A percentile compares a stretch with the other conserved stretches of the same genome.
These are phyloP conservation scores for Callospermophilus lateralis DNA, from an alignment of 2,113 vertebrate genomes.

Conservation along the genomic window DNA sequence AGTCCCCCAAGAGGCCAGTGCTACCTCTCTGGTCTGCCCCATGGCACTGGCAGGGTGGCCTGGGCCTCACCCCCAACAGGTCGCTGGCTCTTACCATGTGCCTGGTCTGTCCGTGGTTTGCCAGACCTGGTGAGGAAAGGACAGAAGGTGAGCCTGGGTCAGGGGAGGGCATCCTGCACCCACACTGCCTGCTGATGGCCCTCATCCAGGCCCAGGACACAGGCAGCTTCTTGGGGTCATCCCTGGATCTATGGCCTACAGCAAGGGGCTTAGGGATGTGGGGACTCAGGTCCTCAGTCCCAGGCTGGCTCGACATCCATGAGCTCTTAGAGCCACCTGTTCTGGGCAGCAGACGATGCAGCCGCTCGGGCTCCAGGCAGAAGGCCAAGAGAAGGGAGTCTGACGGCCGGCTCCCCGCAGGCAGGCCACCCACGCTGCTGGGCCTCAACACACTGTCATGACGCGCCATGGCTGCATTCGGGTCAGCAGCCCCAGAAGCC, in stretches of 20 bases:
- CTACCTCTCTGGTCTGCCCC: too few relatives aligned
- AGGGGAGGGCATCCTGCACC: fast-evolving
- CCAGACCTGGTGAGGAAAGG: constrained; percentile 90
- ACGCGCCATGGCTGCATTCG: too few relatives aligned
- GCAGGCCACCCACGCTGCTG: fast-evolving
- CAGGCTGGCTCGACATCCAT: not conserved
- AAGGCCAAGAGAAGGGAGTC: fast-evolving
- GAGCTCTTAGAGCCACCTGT: not conserved
- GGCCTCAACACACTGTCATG: too few relatives aligned
- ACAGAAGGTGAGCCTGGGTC: constrained; percentile 83
- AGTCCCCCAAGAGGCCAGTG: too few relatives aligned
- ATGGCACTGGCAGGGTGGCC: not conserved
- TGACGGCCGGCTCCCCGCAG: fast-evolving
- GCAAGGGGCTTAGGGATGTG: too few relatives aligned
- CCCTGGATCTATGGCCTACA: not conserved
- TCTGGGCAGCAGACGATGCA: not conserved
- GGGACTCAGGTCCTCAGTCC: not conserved
- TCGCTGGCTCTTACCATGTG: constrained; percentile 89
- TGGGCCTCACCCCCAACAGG: fast-evolving
- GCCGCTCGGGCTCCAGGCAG: not conserved
- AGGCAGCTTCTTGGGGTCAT: too few relatives aligned
- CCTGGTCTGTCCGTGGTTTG: constrained; percentile 93
- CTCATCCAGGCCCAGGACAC: not conserved
- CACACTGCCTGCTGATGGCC: not conserved
- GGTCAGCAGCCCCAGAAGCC: fast-evolving